Evolutionary conservation across 2,797 vertebrate genomes (phyloP).

Genomic region (Bovichtus variegatus): DNA sequence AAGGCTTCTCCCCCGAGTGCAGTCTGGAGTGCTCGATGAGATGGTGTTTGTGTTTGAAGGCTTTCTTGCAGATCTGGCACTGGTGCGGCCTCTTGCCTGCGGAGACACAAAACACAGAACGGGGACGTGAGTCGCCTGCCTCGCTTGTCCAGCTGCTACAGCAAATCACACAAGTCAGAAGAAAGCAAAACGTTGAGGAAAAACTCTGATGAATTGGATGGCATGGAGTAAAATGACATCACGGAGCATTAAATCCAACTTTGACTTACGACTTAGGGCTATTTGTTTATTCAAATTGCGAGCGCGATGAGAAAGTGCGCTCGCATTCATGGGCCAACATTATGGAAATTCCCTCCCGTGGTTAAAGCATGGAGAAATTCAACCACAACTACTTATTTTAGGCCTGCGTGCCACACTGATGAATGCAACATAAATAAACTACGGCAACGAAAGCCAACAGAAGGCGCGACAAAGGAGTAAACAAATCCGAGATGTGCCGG

Average conservation of each 20-base stretch:
- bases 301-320: slow-evolving; percentile 65
- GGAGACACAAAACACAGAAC: slow-evolving; percentile 76
- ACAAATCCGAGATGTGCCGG: slow-evolving; percentile 60
- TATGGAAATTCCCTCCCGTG: slow-evolving; percentile 81
- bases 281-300: slow-evolving; percentile 75
- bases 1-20: slow-evolving; percentile 98
- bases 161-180: slow-evolving; percentile 71
- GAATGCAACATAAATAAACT: slow-evolving; percentile 79
- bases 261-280: slow-evolving; percentile 48
- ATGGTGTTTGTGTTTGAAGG: slow-evolving; percentile 99
- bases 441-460: slow-evolving; percentile 73
- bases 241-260: slow-evolving; percentile 57
- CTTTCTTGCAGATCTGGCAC: slow-evolving; percentile 99
- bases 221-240: slow-evolving; percentile 71
- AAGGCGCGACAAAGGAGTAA: slow-evolving; percentile 70
- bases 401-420: slow-evolving; percentile 61
- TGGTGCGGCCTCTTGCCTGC: slow-evolving; percentile 98
- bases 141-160: slow-evolving; percentile 39
- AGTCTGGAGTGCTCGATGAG: slow-evolving; percentile 98
- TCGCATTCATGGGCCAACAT: slow-evolving; percentile 70
- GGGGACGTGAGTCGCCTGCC: slow-evolving; percentile 45
- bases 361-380: slow-evolving; percentile 76
- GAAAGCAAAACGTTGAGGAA: slow-evolving; percentile 61
- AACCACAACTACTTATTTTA: slow-evolving; percentile 75
- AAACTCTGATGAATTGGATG: slow-evolving; percentile 69